These are phyloP conservation scores for Eupithecia insigniata DNA, from an alignment of 2,888 invertebrate species.

Conservation along the genomic window DNA sequence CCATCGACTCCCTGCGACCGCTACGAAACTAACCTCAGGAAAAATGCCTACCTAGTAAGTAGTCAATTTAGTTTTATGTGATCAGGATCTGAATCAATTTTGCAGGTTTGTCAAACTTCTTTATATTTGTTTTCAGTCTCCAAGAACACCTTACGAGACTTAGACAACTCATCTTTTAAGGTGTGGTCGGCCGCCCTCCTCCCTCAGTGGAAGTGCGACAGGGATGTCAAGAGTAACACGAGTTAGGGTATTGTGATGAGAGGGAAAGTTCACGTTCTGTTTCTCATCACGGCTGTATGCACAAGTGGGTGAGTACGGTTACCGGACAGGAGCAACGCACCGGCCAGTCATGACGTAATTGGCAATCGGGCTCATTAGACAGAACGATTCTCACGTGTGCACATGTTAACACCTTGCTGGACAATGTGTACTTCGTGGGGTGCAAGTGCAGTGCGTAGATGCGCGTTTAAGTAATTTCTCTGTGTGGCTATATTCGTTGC, in stretches of 20 bases:
- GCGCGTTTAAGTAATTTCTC: background rate
- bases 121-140: background rate
- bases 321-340: slow-evolving; percentile 76
- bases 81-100: background rate
- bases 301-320: slow-evolving; percentile 81
- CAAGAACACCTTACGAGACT: background rate
- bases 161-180: background rate
- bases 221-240: slow-evolving; percentile 61
- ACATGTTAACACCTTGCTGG: slow-evolving; percentile 61
- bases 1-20: too few relatives aligned
- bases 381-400: slow-evolving; percentile 66
- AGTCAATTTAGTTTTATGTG: background rate
- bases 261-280: slow-evolving; percentile 81
- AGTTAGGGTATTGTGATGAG: slow-evolving; percentile 76
- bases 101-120: background rate
- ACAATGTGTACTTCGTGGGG: slow-evolving; percentile 33
- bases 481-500: background rate
- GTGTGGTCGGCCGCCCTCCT: slow-evolving; percentile 22
- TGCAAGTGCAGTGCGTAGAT: slow-evolving; percentile 5
- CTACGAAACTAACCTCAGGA: background rate
- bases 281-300: slow-evolving; percentile 78
- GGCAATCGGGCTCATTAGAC: slow-evolving; percentile 77
- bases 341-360: slow-evolving; percentile 80
- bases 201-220: slow-evolving; percentile 49
- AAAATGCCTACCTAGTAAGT: background rate